Evolutionary conservation across 2,888 invertebrate species (phyloP), one percentile per base, ranked within the genome.

Genomic region (Agrochola circellaris): DNA sequence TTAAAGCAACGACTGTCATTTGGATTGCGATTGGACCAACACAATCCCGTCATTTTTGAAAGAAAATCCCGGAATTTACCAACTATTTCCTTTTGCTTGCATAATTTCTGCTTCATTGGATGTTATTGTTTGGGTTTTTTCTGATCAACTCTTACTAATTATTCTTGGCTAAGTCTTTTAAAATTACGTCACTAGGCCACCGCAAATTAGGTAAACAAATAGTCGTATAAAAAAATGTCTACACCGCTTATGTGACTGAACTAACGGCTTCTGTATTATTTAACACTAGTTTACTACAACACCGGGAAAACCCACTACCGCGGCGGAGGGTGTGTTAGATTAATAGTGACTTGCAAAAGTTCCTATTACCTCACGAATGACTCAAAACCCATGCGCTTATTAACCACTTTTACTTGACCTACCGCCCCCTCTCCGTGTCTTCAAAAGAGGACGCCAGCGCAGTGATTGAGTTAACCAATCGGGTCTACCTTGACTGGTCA

Each of bases 251-350:
- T 72, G 73, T 85, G 71, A 85, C 58, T 74, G 73, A 85, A 77
- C 79, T 61, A 69, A 13, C 61, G 20, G 80, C 62, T 73, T 79
- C 80, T 64, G 65, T 65, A 64, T 76, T 76, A 73, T 68, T 60
- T 15, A 83, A 79, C 69, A 60, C 9, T 61, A 30, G 23, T 15
- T 77, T 42, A 45, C 34, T 42, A 45, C 34, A 60, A 69, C 56
- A 64, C 0, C 0, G 15, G 56, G 84, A 83, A 87, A 88, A 79
- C 83, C 79, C 79, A 83, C 72, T 68, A 75, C 71, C 75, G 62
- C 23, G 20, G 2, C 73, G 56, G 89, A 87, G 89, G 90, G 91
- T 87, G 90, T 91, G 90, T 85, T 73, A 51, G 77, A 34, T 79
- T 81, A 74, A 71, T 45, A 60, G 5, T 89, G 83, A 90, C 84